Evolutionary conservation across 2,888 invertebrate genomes (phyloP).

Genomic region (Drosophila subsilvestris): DNA sequence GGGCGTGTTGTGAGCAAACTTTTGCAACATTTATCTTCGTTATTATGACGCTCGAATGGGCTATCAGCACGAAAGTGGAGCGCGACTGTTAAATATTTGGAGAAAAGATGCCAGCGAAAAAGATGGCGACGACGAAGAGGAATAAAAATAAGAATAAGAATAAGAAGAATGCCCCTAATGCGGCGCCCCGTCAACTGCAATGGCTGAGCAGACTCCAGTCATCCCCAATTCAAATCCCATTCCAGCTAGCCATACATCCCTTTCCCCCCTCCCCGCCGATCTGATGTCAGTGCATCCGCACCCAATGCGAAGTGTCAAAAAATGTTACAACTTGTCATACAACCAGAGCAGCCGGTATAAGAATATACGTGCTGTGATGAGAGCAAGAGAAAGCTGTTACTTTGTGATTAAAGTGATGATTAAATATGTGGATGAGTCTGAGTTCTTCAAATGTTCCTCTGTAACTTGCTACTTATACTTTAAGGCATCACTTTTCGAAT

Average conservation of each 20-base stretch:
- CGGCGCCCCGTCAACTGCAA: constrained; percentile 9
- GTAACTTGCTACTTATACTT: too few relatives aligned
- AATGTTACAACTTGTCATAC: constrained; percentile 71
- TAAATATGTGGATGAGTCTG: background rate
- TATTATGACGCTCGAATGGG: constrained; percentile 80
- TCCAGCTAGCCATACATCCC: too few relatives aligned
- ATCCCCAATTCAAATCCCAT: too few relatives aligned
- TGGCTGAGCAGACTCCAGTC: constrained; percentile 41
- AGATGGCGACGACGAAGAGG: constrained; percentile 2
- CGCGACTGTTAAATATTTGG: constrained; percentile 73
- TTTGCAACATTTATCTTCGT: constrained; percentile 77
- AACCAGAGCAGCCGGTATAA: constrained; percentile 22
- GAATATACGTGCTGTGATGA: background rate
- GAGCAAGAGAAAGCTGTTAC: background rate
- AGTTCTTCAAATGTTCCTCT: too few relatives aligned
- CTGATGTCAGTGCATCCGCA: background rate
- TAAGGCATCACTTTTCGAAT: background rate
- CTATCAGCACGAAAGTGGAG: constrained; percentile 74
- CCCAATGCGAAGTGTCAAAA: constrained; percentile 52
- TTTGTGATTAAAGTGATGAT: background rate
- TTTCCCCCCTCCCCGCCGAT: background rate
- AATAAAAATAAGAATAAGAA: constrained; percentile 22
- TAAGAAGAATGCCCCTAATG: constrained; percentile 36
- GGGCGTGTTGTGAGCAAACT: constrained; percentile 60
- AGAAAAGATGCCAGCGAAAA: constrained; percentile 50